Evolutionary conservation across 2,888 invertebrate species (phyloP), one percentile per base, ranked within the genome.

Genomic region (Girardia tigrina): DNA sequence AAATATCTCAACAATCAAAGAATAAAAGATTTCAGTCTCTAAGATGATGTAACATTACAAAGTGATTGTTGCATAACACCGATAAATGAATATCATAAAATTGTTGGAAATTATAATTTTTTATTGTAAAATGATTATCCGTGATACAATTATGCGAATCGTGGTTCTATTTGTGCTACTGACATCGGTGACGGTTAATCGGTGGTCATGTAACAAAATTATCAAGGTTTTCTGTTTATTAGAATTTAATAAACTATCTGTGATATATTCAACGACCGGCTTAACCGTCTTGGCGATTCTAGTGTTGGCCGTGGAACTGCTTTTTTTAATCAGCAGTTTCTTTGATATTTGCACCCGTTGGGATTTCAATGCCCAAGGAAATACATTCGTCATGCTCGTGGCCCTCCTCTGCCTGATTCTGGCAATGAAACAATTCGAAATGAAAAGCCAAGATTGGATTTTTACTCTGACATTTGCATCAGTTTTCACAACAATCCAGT

Each of bases 101-200:
- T n/a, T n/a, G n/a, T n/a, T n/a, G n/a, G n/a, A n/a, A n/a, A n/a
- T n/a, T n/a, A n/a, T n/a, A n/a, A n/a, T n/a, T n/a, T n/a, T n/a
- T n/a, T n/a, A n/a, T n/a, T 36, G 16, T 36, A 56, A 56, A 56
- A 56, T 56, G 56, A n/a, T 56, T 56, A 56, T 56, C 23, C n/a
- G 56, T 20, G 23, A 56, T 56, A 20, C 56, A 8, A 6, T 56
- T 4, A 56, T 56, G 56, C 56, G 56, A n/a, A 2, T 23, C 6
- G 56, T 56, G n/a, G n/a, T 23, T 20, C n/a, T 56, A 6, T 56
- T 56, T n/a, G 2, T 56, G 4, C 56, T 56, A 23, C n/a, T 56
- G 23, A 20, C 56, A 6, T 56, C 56, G 23, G 6, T 56, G 8
- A 56, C 56, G 2, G 56, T 56, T n/a, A 56, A 56, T 56, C 4